phyloP scores from a whole-genome alignment of 2,888 invertebrate genomes.

The Marronus borbonicus region DNA sequence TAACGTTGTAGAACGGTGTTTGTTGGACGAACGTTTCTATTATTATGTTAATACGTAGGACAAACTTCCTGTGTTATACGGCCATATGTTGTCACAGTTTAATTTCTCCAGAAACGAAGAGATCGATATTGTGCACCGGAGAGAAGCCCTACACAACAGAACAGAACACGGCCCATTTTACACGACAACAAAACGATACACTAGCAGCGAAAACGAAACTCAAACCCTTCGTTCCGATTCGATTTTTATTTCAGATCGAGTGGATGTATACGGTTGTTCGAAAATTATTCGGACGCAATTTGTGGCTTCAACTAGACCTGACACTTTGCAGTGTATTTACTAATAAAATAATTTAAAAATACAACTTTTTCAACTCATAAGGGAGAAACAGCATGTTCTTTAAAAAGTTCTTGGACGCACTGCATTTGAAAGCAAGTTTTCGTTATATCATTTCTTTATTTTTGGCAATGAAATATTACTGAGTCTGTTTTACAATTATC shows the following conservation, averaged over 20 bases:
- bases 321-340: too few relatives aligned
- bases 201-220: slow-evolving; percentile 3
- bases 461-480: too few relatives aligned
- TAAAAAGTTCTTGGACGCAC: too few relatives aligned
- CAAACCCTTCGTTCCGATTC: background rate
- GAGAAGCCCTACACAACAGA: slow-evolving; percentile 41
- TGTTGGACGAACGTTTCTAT: slow-evolving; percentile 42
- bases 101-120: slow-evolving; percentile 44
- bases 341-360: too few relatives aligned
- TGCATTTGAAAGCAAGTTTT: too few relatives aligned
- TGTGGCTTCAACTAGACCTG: too few relatives aligned
- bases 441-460: too few relatives aligned
- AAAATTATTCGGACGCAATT: too few relatives aligned
- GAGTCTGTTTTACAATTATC: too few relatives aligned
- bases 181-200: slow-evolving; percentile 30
- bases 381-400: too few relatives aligned
- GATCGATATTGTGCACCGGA: slow-evolving; percentile 47
- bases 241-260: slow-evolving; percentile 5
- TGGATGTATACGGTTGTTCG: too few relatives aligned
- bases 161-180: slow-evolving; percentile 41
- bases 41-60: slow-evolving; percentile 48
- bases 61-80: slow-evolving; percentile 40
- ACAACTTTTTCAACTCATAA: too few relatives aligned
- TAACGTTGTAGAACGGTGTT: slow-evolving; percentile 16
- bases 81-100: slow-evolving; percentile 49